Evolutionary conservation across 2,888 invertebrate genomes (phyloP).

Genomic region (Syrista parreyssii): DNA sequence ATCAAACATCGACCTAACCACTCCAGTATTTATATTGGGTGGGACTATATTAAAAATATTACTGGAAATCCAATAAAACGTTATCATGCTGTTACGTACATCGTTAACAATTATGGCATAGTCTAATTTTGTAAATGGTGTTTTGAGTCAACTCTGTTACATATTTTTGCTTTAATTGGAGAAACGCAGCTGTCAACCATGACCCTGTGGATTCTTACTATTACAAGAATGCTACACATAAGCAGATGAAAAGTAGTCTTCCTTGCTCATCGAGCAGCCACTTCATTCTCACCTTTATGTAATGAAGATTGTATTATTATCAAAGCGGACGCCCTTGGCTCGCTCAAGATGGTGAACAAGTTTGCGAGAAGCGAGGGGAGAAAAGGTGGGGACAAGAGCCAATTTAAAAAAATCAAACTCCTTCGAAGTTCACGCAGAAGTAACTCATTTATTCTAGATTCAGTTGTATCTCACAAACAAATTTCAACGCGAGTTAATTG

Average conservation of each 20-base stretch:
- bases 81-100: neutral
- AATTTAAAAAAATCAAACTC: neutral
- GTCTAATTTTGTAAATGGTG: neutral
- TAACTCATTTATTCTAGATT: neutral
- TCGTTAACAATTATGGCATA: neutral
- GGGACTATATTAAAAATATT: too few species aligned
- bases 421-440: neutral
- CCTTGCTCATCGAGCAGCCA: neutral
- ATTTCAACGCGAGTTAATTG: neutral
- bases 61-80: too few species aligned
- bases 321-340: conserved; percentile 52
- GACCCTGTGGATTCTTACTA: neutral
- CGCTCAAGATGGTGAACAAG: conserved; percentile 40
- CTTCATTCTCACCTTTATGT: conserved; percentile 23
- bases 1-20: neutral
- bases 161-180: neutral
- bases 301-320: conserved; percentile 38
- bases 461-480: neutral
- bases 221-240: neutral
- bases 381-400: neutral
- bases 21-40: too few species aligned
- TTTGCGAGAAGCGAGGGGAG: conserved; percentile 24
- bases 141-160: neutral
- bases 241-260: neutral
- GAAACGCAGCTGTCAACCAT: neutral